A percentile compares a stretch with the other conserved stretches of the same genome.
Conservation (phyloP, 2,113 vertebrate species). For the Daubentonia madagascariensis region DNA sequence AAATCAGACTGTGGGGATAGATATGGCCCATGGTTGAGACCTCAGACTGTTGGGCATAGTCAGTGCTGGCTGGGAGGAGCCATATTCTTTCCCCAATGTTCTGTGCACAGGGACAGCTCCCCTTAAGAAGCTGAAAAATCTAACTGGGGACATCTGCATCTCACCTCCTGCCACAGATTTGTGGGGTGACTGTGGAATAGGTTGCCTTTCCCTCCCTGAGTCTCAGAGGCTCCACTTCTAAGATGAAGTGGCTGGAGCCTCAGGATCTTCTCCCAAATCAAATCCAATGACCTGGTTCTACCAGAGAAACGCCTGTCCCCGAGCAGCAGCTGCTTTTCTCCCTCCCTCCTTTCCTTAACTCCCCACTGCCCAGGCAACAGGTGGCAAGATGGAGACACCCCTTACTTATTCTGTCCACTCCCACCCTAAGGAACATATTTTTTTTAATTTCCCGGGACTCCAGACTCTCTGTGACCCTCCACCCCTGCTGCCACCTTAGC, state of each 20-base stretch:
- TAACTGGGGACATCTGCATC: neutral
- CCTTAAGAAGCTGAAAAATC: neutral
- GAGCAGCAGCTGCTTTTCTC: neutral
- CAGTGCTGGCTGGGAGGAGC: neutral
- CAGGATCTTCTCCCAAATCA: neutral
- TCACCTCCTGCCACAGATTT: neutral
- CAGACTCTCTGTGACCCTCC: neutral
- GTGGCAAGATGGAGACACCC: neutral
- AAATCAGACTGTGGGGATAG: neutral
- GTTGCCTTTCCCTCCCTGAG: neutral
- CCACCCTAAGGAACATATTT: neutral
- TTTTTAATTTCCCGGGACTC: neutral
- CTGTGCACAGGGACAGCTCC: neutral
- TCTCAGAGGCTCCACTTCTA: neutral
- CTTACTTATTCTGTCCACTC: neutral
- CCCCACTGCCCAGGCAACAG: neutral
- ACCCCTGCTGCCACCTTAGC: neutral
- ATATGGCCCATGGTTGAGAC: accelerated
- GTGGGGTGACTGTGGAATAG: too few relatives aligned
- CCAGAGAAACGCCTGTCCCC: neutral
- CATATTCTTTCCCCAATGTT: neutral
- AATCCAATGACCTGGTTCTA: neutral
- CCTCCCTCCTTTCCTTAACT: neutral
- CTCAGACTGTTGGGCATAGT: neutral
- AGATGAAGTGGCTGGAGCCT: neutral